Base-by-base conservation (phyloP, 2,797 vertebrate species). In the Sebastes flavidus region DNA sequence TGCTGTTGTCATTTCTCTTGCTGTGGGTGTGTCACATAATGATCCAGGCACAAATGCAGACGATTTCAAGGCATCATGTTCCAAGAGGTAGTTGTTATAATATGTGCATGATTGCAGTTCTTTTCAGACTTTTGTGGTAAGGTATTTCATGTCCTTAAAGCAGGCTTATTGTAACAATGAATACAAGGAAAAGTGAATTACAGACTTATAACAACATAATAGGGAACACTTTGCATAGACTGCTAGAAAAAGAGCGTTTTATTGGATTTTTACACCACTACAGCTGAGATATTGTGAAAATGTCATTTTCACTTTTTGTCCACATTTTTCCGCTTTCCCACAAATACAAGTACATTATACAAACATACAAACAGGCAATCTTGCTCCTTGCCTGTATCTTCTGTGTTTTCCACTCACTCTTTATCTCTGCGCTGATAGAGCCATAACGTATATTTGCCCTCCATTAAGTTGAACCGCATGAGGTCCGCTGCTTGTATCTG, bases 401-500 rank as follows among this genome's bases (percentile, higher is more conserved):
- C 20, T 75, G 11, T 54, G 25, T 56, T 16, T 75, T 78, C 22
- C 59, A 52, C 32, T 77, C n/a, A 12, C 56, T 76, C 16, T 56
- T 54, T 42, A 66, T 76, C 68, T 72, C 54, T 75, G n/a, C 5
- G 1, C 72, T 69, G 54, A 83, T 77, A 38, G 42, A 72, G 56
- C 24, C 46, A 38, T 34, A 80, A 73, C 66, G 56, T 65, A 70
- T 63, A 76, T 89, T 81, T 78, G 49, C 72, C 75, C 81, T 77
- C 62, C 75, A 88, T 91, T 89, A 82, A 69, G 32, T 42, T 65
- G 56, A 89, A 75, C 82, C 75, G 52, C 81, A 72, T 67, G 76
- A 71, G 63, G 32, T 75, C 61, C 42, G 54, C 72, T 84, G 72
- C 72, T 69, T 69, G 18, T 29, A 67, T 77, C 72, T 82, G 36